A percentile compares a stretch with the other conserved stretches of the same genome.
Evolutionary conservation across 2,113 vertebrate species (phyloP).

Genomic region (Hippocampus abdominalis): DNA sequence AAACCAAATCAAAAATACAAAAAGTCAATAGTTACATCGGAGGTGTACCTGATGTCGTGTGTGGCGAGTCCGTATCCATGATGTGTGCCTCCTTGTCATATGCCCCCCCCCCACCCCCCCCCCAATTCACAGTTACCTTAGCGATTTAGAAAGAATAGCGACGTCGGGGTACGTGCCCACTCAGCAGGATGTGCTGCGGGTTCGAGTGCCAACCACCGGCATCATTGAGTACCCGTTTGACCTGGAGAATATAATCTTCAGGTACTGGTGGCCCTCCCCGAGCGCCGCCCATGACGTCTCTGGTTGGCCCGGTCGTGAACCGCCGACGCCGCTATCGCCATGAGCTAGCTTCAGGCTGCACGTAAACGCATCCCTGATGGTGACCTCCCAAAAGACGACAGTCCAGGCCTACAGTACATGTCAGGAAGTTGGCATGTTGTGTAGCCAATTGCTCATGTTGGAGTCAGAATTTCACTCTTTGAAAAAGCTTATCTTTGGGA

Average conservation of each 20-base stretch:
- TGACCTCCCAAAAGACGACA: conserved; percentile 44
- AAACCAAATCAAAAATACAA: neutral
- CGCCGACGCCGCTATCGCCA: conserved; percentile 25
- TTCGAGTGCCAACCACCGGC: conserved; percentile 88
- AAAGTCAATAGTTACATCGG: neutral
- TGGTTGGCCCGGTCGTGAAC: conserved; percentile 41
- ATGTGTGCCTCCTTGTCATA: conserved; percentile 38
- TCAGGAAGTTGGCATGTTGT: conserved; percentile 3
- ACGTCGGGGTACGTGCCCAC: conserved; percentile 82
- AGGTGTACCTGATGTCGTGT: neutral
- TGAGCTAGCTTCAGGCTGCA: conserved; percentile 27
- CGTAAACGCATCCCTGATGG: conserved; percentile 48
- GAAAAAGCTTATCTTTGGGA: conserved; percentile 43
- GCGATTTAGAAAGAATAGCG: conserved; percentile 85
- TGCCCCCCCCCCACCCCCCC: conserved; percentile 34
- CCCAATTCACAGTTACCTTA: conserved; percentile 80
- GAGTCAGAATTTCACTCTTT: conserved; percentile 6
- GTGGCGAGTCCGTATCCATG: conserved; percentile 9
- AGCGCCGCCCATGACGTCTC: conserved; percentile 25
- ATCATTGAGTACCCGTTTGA: conserved; percentile 96
- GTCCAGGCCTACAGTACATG: neutral
- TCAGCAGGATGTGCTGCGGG: conserved; percentile 90
- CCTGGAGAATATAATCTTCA: conserved; percentile 95
- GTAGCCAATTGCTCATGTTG: conserved; percentile 6
- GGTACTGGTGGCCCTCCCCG: conserved; percentile 69